Percentiles rank a stretch among this genome's conserved stretches.
Evolutionary conservation across 2,888 invertebrate species (phyloP).

Genomic region (Copidosoma aretas): DNA sequence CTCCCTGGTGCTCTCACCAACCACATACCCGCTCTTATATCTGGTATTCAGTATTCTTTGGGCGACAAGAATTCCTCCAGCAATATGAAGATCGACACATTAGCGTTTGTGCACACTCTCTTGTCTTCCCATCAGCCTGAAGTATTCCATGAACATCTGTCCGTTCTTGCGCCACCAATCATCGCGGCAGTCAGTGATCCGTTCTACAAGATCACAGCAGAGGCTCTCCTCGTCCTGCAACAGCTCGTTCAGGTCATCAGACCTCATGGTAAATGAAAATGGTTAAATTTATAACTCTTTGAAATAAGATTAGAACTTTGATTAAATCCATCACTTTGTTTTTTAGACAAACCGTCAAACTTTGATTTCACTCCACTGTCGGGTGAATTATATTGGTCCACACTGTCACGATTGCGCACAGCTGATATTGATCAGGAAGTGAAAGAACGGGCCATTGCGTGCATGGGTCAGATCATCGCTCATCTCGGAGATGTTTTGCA

Average conservation of each 20-base stretch:
- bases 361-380: conserved; percentile 83
- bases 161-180: conserved; percentile 81
- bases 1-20: conserved; percentile 87
- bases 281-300: conserved; percentile 3
- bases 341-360: conserved; percentile 62
- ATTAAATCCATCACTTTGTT: conserved; percentile 3
- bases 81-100: conserved; percentile 97
- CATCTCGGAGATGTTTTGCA: conserved; percentile 88
- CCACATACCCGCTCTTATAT: conserved; percentile 83
- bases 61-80: conserved; percentile 93
- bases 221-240: conserved; percentile 91
- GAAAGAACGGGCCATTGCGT: conserved; percentile 96
- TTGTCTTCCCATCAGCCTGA: conserved; percentile 79
- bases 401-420: conserved; percentile 84
- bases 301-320: conserved; percentile 10
- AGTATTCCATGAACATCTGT: conserved; percentile 82
- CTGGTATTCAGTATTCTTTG: conserved; percentile 87
- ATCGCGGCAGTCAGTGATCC: conserved; percentile 90
- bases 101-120: conserved; percentile 88
- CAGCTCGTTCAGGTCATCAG: conserved; percentile 93
- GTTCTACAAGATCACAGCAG: conserved; percentile 98
- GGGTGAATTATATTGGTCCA: conserved; percentile 81
- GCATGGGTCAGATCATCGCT: conserved; percentile 93
- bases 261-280: conserved; percentile 70
- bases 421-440: conserved; percentile 99